These are phyloP conservation scores for Hemithea aestivaria DNA, from an alignment of 2,888 invertebrate genomes.

Conservation along the genomic window DNA sequence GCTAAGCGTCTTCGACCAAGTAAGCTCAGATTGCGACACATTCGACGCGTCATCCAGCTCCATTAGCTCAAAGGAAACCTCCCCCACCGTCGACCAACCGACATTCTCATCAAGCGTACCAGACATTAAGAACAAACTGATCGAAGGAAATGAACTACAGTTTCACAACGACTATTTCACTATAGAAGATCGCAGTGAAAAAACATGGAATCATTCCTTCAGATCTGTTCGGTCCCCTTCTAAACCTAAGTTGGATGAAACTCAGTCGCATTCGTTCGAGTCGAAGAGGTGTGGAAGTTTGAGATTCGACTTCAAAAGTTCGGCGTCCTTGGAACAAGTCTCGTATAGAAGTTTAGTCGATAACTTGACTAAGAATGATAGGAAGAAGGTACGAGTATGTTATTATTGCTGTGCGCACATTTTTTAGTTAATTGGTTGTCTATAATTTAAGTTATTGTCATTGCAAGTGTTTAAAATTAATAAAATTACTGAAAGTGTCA, in stretches of 20 bases:
- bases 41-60: constrained; percentile 78
- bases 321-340: constrained; percentile 57
- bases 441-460: too few species aligned
- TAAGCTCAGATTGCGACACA: constrained; percentile 85
- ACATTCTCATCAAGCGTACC: constrained; percentile 57
- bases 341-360: constrained; percentile 54
- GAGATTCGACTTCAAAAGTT: constrained; percentile 50
- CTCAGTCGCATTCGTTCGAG: constrained; percentile 50
- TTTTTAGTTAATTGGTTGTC: too few species aligned
- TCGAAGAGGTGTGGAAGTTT: constrained; percentile 47
- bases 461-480: too few species aligned
- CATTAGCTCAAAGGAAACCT: constrained; percentile 76
- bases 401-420: too few species aligned
- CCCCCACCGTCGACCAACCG: constrained; percentile 75
- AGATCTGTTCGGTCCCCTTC: constrained; percentile 48
- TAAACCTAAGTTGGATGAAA: constrained; percentile 41
- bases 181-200: constrained; percentile 40
- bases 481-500: too few species aligned
- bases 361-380: constrained; percentile 43
- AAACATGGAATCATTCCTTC: constrained; percentile 49
- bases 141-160: constrained; percentile 44
- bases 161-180: constrained; percentile 67
- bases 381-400: constrained; percentile 55
- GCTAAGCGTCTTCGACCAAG: constrained; percentile 83
- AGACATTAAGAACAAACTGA: constrained; percentile 44